Base-by-base conservation (phyloP, 1,140 invertebrate species). In the Steinernema khuongi region DNA sequence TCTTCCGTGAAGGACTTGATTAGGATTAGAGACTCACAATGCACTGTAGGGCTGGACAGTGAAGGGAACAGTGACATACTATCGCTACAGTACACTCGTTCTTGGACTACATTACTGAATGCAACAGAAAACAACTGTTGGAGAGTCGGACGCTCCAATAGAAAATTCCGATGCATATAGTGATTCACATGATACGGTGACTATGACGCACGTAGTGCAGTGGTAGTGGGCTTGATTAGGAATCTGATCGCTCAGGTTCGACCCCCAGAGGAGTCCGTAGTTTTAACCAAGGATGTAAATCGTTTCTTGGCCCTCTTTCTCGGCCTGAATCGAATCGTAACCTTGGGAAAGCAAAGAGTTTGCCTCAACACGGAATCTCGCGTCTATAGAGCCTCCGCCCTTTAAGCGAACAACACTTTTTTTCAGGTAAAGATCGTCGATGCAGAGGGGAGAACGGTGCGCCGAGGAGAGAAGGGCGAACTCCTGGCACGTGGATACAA, bases 401-500 rank as follows among this genome's bases (percentile, higher is more conserved):
- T 60, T 60, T 60, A 60, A 60, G 50, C 50, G 26, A 60, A 60
- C 19, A 26, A 28, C 1, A 75, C 50, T 31, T 43, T 80, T 74
- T 77, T 78, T 19, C 60, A 89, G 88, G 86, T 87, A 0, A 90
- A 91, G 87, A 87, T 94, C 1, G 89, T 95, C 7, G 90, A 96
- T 84, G 85, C 87, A 0, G 83, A 91, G 7, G 91, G 91, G 0
- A 79, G 88, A 0, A 87, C 90, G 1, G 91, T 96, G 1, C 90
- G 92, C 0, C 88, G 91, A 32, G 93, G 91, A 1, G 87, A 87
- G 28, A 85, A 90, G 0, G 95, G 95, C 0, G 94, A 97, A 86
- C 85, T 96, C 0, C 91, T 90, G 80, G 88, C 92, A 0, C 89
- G 93, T 68, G 92, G 93, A 0, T 96, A 94, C 84, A 84, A 82